Evolutionary conservation across 2,888 invertebrate species (phyloP).

Genomic region (Lasioglossum zephyrum): DNA sequence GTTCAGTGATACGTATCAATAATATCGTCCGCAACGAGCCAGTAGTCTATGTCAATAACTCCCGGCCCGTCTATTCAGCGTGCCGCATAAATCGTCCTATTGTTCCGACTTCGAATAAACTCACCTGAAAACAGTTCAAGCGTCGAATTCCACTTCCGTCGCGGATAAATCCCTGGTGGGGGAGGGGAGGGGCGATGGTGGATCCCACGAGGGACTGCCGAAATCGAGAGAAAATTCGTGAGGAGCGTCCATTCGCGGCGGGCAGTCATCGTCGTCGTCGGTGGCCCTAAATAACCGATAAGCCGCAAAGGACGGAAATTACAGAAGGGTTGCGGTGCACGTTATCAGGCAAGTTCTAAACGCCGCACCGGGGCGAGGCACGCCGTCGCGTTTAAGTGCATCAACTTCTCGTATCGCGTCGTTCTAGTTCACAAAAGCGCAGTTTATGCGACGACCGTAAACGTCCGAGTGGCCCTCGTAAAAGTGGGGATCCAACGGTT

Average conservation of each 20-base stretch:
- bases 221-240: background rate
- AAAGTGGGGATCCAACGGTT: conserved; percentile 42
- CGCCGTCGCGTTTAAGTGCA: conserved; percentile 47
- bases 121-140: conserved; percentile 1
- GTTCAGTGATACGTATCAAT: conserved; percentile 1
- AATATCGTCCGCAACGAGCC: background rate
- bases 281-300: conserved; percentile 55
- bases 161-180: background rate
- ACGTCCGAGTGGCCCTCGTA: conserved; percentile 53
- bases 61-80: background rate
- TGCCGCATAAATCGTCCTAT: background rate
- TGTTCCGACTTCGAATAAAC: conserved; percentile 1
- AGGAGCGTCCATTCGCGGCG: background rate
- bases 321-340: conserved; percentile 29
- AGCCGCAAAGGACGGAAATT: conserved; percentile 38
- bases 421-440: conserved; percentile 53
- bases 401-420: conserved; percentile 57
- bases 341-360: conserved; percentile 61
- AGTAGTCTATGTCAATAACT: background rate
- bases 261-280: background rate
- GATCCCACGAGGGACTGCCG: background rate
- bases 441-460: conserved; percentile 53
- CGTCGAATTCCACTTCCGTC: conserved; percentile 4
- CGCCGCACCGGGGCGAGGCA: conserved; percentile 34
- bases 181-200: background rate